Conservation (phyloP, 2,797 vertebrate species). For the Cyclura pinguis region DNA sequence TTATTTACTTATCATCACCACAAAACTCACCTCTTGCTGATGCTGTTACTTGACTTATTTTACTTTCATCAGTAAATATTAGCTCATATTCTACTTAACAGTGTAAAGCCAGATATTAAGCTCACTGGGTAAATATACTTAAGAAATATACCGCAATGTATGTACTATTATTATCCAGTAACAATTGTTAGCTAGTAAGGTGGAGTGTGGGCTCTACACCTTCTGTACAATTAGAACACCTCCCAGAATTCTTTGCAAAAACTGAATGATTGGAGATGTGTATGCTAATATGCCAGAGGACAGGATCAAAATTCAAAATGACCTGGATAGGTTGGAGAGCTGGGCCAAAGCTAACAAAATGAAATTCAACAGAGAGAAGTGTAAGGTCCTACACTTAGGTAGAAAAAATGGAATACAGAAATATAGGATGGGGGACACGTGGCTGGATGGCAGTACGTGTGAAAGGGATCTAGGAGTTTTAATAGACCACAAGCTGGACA, state of each 20-base stretch:
- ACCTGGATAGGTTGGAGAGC: too few relatives aligned
- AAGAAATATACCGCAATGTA: background rate
- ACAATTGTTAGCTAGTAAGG: background rate
- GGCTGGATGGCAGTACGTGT: too few relatives aligned
- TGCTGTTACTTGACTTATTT: slow-evolving; percentile 1
- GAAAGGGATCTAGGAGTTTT: too few relatives aligned
- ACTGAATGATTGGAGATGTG: background rate
- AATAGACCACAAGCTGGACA: too few relatives aligned
- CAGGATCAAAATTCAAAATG: too few relatives aligned
- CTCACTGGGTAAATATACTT: slow-evolving; percentile 22
- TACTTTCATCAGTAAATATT: background rate
- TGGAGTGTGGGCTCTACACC: background rate
- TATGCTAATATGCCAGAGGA: too few relatives aligned
- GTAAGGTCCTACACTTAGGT: too few relatives aligned
- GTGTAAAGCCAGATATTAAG: background rate
- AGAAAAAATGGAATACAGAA: too few relatives aligned
- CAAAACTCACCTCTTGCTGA: background rate
- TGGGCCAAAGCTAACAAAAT: too few relatives aligned
- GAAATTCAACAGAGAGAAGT: too few relatives aligned
- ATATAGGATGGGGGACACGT: too few relatives aligned
- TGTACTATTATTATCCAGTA: slow-evolving; percentile 18
- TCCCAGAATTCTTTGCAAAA: background rate
- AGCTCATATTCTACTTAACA: slow-evolving; percentile 2
- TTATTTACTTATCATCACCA: slow-evolving; percentile 49
- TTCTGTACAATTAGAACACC: background rate